These are phyloP conservation scores for Clamator glandarius DNA, from an alignment of 2,797 vertebrate genomes.

Conservation along the genomic window DNA sequence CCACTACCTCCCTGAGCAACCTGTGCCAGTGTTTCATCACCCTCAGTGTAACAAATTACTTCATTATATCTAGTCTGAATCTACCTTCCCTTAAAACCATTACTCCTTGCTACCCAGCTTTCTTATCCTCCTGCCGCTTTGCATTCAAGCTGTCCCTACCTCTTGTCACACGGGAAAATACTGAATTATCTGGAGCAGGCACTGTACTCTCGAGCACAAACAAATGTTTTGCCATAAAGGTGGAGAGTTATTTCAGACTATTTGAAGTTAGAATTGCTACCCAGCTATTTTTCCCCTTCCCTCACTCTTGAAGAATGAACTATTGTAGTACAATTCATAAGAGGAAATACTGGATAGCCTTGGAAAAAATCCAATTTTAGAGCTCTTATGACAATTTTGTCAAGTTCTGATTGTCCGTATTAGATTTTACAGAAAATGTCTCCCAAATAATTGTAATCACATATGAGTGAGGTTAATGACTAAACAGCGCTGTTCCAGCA, in stretches of 20 bases:
- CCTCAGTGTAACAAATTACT: too few relatives aligned
- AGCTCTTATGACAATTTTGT: neutral
- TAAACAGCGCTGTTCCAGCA: neutral
- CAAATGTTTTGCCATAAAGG: neutral
- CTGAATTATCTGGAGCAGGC: neutral
- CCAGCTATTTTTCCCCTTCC: neutral
- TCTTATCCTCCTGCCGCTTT: neutral
- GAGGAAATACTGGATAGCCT: neutral
- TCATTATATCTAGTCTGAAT: too few relatives aligned
- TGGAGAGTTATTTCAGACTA: neutral
- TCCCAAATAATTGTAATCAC: neutral
- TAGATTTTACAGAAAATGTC: neutral
- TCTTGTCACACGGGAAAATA: neutral
- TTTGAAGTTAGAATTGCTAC: neutral
- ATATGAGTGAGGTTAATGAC: neutral
- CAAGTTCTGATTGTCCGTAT: neutral
- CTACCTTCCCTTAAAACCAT: too few relatives aligned
- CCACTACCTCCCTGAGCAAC: too few relatives aligned
- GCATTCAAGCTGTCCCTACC: neutral
- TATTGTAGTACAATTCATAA: neutral
- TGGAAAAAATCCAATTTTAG: neutral
- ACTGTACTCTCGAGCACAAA: neutral
- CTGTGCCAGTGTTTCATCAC: too few relatives aligned
- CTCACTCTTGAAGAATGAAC: neutral
- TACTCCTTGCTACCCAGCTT: too few relatives aligned